phyloP scores from a whole-genome alignment of 1,140 invertebrate species.

The Chironomus striatipennis region DNA sequence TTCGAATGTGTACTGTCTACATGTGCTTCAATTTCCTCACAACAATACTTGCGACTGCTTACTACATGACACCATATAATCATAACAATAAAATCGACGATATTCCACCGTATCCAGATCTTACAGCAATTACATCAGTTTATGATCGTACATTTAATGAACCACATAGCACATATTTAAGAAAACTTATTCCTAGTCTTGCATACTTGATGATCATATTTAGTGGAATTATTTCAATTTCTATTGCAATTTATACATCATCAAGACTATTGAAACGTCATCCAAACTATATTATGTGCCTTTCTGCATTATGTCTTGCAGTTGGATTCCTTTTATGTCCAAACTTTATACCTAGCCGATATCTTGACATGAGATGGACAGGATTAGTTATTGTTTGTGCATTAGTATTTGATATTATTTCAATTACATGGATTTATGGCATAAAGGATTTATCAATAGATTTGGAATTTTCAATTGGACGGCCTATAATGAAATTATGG shows the following conservation, averaged over 20 bases:
- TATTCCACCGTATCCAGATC: conserved; percentile 33
- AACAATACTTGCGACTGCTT: conserved; percentile 37
- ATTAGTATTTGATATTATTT: conserved; percentile 37
- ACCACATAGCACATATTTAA: conserved; percentile 26
- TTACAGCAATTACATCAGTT: conserved; percentile 37
- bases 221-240: conserved; percentile 34
- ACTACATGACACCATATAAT: conserved; percentile 40
- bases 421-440: conserved; percentile 39
- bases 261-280: conserved; percentile 35
- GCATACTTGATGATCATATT: conserved; percentile 35
- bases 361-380: conserved; percentile 36
- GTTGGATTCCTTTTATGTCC: conserved; percentile 36
- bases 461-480: conserved; percentile 38
- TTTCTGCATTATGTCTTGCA: conserved; percentile 35
- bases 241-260: conserved; percentile 36
- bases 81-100: conserved; percentile 26
- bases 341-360: conserved; percentile 34
- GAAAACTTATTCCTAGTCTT: conserved; percentile 33
- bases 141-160: conserved; percentile 34
- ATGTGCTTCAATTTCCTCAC: conserved; percentile 39
- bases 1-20: conserved; percentile 38
- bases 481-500: conserved; percentile 38
- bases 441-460: conserved; percentile 40
- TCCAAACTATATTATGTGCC: conserved; percentile 38
- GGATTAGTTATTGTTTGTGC: conserved; percentile 36